These are phyloP conservation scores for Euschistus heros DNA, from an alignment of 1,140 invertebrate genomes.

Conservation along the genomic window DNA sequence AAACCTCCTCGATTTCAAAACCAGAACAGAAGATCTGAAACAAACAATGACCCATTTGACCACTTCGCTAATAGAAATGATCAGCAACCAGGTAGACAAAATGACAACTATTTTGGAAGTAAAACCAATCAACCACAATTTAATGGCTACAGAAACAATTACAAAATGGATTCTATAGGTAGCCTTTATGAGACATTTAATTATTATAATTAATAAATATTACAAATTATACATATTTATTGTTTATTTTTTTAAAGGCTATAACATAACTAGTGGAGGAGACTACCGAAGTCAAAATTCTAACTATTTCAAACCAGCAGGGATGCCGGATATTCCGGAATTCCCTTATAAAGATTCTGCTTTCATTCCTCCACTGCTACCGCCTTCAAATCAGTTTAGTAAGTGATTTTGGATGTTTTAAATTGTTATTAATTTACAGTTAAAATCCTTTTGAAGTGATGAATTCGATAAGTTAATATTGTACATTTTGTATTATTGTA, in stretches of 20 bases:
- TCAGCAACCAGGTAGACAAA: background rate
- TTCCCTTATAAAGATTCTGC: constrained; percentile 29
- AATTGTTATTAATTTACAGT: background rate
- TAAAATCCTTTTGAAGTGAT: too few species aligned
- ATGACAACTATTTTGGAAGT: constrained; percentile 19
- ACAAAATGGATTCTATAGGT: constrained; percentile 22
- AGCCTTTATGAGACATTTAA: background rate
- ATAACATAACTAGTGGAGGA: constrained; percentile 16
- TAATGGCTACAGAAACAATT: constrained; percentile 21
- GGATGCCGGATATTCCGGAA: constrained; percentile 30
- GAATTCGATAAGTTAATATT: too few species aligned
- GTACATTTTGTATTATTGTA: too few species aligned
- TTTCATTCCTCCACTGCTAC: constrained; percentile 24
- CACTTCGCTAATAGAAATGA: constrained; percentile 19
- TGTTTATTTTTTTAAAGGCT: constrained; percentile 12
- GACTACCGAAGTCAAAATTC: constrained; percentile 27
- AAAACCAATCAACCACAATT: constrained; percentile 1
- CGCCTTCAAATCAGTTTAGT: background rate
- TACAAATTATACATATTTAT: background rate
- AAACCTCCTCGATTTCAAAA: constrained; percentile 41
- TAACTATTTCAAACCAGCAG: constrained; percentile 26
- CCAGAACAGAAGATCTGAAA: constrained; percentile 23
- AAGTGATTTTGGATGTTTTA: background rate
- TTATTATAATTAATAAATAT: background rate
- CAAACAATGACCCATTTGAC: constrained; percentile 15